Percentiles rank a stretch among this genome's conserved stretches.
phyloP scores from a whole-genome alignment of 2,113 vertebrate genomes.

The Corydoras maculifer region DNA sequence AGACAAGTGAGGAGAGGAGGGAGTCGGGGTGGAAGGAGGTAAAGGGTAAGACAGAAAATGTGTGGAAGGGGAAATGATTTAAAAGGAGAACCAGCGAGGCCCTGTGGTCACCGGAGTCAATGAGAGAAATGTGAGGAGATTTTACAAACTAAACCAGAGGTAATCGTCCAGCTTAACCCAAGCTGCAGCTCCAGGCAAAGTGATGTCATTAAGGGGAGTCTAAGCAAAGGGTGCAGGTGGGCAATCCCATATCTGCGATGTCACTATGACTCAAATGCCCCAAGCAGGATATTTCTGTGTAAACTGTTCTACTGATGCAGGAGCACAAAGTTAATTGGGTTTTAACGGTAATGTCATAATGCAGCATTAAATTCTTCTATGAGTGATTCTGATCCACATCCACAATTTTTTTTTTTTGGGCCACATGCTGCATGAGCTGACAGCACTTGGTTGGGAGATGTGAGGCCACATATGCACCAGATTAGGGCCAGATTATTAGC shows the following conservation, averaged over 20 bases:
- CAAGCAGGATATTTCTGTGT: too few relatives aligned
- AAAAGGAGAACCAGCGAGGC: conserved; percentile 34
- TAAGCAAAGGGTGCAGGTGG: neutral
- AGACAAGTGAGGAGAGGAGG: conserved; percentile 36
- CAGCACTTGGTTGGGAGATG: too few relatives aligned
- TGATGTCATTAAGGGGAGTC: conserved; percentile 25
- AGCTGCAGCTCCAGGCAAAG: conserved; percentile 20
- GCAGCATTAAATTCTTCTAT: too few relatives aligned
- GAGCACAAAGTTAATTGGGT: too few relatives aligned
- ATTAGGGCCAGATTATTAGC: too few relatives aligned
- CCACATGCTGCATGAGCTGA: too few relatives aligned
- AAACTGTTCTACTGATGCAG: neutral
- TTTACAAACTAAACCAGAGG: conserved; percentile 39
- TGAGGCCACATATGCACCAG: too few relatives aligned
- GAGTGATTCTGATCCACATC: too few relatives aligned
- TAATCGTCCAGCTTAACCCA: conserved; percentile 43
- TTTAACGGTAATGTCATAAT: too few relatives aligned
- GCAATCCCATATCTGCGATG: conserved; percentile 17
- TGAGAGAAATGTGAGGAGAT: conserved; percentile 35
- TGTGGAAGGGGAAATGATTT: conserved; percentile 37
- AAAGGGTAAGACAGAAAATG: conserved; percentile 13
- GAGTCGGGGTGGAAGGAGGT: conserved; percentile 30
- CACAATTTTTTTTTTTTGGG: too few relatives aligned
- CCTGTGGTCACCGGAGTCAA: conserved; percentile 43
- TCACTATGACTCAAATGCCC: neutral